A percentile compares a stretch with the other conserved stretches of the same genome.
phyloP scores from a whole-genome alignment of 2,113 vertebrate genomes.

The Corapipo altera region DNA sequence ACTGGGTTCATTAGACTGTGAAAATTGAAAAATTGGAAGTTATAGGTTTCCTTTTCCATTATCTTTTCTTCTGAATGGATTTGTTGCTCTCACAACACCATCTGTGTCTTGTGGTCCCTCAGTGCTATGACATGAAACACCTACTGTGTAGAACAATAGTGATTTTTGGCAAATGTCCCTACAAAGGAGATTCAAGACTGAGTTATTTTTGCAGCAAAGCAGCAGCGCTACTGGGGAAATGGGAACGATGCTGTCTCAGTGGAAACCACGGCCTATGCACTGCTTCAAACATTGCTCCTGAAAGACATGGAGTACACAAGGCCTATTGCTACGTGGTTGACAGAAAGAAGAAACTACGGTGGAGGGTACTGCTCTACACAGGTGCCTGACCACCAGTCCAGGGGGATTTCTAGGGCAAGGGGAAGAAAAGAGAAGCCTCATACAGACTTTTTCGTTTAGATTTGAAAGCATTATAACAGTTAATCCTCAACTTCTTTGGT shows the following conservation, averaged over 20 bases:
- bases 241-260: slow-evolving; percentile 65
- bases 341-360: slow-evolving; percentile 72
- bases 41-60: neutral
- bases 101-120: neutral
- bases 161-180: neutral
- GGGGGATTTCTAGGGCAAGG: neutral
- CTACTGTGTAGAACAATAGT: neutral
- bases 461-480: neutral
- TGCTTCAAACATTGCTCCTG: slow-evolving; percentile 74
- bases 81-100: neutral
- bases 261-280: slow-evolving; percentile 78
- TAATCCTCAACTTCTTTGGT: neutral
- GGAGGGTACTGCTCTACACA: slow-evolving; percentile 76
- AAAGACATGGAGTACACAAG: slow-evolving; percentile 46
- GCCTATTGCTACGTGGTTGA: slow-evolving; percentile 73
- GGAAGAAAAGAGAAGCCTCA: neutral
- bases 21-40: neutral
- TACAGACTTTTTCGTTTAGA: neutral
- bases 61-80: neutral
- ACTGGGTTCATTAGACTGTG: neutral
- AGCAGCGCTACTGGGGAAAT: slow-evolving; percentile 46
- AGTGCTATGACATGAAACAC: neutral
- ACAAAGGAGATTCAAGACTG: neutral
- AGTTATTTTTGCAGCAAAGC: slow-evolving; percentile 38
- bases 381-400: neutral